These are phyloP conservation scores for Notodonta ziczac DNA, from an alignment of 2,888 invertebrate genomes.

Conservation along the genomic window DNA sequence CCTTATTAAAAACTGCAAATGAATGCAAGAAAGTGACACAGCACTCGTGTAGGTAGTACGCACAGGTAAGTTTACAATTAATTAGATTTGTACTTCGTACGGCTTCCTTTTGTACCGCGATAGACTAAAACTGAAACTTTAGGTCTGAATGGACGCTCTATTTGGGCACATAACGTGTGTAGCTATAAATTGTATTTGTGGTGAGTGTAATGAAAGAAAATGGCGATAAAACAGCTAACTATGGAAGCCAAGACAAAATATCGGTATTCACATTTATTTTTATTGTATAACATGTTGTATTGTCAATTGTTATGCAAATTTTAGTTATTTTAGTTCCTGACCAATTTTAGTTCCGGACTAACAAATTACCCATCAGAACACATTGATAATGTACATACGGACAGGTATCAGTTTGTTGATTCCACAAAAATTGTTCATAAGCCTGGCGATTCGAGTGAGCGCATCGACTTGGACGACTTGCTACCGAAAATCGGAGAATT, in stretches of 20 bases:
- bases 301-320: too few species aligned
- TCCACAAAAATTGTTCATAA: slow-evolving; percentile 3
- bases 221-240: slow-evolving; percentile 44
- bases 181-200: slow-evolving; percentile 20
- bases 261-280: slow-evolving; percentile 45
- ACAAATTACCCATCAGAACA: too few species aligned
- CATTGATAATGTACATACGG: too few species aligned
- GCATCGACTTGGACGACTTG: slow-evolving; percentile 93
- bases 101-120: slow-evolving; percentile 70
- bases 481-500: slow-evolving; percentile 95
- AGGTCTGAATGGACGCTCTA: slow-evolving; percentile 48
- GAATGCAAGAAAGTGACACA: slow-evolving; percentile 19
- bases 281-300: too few species aligned
- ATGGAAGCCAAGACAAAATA: slow-evolving; percentile 55
- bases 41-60: slow-evolving; percentile 21
- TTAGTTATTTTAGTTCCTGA: too few species aligned
- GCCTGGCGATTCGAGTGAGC: slow-evolving; percentile 43
- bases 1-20: background rate
- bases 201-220: slow-evolving; percentile 55
- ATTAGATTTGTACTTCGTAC: slow-evolving; percentile 71
- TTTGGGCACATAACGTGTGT: slow-evolving; percentile 25
- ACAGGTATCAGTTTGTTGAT: too few species aligned
- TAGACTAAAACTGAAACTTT: slow-evolving; percentile 53
- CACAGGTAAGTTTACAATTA: slow-evolving; percentile 62
- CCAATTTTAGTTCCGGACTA: too few species aligned